Conservation (phyloP, 2,797 vertebrate genomes). For the Halcyon badia region DNA sequence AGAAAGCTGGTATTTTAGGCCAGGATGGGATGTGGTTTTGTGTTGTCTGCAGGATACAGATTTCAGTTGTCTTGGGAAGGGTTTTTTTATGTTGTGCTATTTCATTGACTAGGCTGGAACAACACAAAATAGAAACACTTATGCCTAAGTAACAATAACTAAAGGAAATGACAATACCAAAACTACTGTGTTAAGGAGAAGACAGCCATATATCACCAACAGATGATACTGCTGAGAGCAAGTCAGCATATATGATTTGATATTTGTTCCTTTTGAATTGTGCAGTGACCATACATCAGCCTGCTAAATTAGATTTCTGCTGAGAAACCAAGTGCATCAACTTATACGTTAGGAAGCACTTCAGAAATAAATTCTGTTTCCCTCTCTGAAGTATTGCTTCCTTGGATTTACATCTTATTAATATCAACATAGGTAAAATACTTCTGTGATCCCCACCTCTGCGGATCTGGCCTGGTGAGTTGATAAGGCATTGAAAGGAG, state of each 20-base stretch:
- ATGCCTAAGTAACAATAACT: neutral
- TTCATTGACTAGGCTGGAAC: neutral
- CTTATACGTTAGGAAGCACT: neutral
- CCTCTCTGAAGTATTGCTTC: neutral
- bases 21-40: neutral
- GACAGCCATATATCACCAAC: neutral
- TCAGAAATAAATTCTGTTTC: conserved; percentile 6
- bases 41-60: neutral
- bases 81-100: neutral
- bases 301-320: conserved; percentile 57
- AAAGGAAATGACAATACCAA: neutral
- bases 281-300: conserved; percentile 35
- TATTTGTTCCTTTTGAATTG: conserved; percentile 9
- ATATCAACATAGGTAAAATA: neutral
- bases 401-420: neutral
- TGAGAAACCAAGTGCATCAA: conserved; percentile 37
- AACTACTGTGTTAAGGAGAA: neutral
- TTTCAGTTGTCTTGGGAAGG: neutral
- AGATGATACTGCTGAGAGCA: neutral
- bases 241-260: neutral
- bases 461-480: neutral
- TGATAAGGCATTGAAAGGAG: neutral
- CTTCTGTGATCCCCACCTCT: neutral
- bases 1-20: neutral
- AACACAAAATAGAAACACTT: neutral